These are phyloP conservation scores for Trematomus bernacchii DNA, from an alignment of 2,797 vertebrate genomes.

Conservation along the genomic window DNA sequence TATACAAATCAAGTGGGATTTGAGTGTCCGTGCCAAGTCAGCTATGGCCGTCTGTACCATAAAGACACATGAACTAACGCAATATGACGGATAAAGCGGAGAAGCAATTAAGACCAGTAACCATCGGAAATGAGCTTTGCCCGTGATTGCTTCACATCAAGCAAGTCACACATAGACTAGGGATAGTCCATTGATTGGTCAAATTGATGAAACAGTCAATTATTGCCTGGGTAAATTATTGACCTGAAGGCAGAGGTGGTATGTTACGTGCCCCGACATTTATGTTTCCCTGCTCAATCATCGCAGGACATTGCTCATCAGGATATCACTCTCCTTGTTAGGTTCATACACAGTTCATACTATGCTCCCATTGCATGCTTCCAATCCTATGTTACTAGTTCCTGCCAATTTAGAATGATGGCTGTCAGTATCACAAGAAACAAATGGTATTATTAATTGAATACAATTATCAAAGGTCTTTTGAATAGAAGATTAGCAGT, in stretches of 20 bases:
- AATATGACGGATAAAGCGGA: conserved; percentile 20
- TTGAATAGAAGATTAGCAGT: conserved; percentile 34
- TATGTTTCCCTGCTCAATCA: conserved; percentile 51
- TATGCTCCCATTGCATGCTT: not conserved
- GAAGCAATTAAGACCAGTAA: conserved; percentile 15
- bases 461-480: conserved; percentile 41
- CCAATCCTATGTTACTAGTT: not conserved
- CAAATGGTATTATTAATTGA: conserved; percentile 27
- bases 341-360: conserved; percentile 32
- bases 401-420: conserved; percentile 21
- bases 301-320: conserved; percentile 4
- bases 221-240: conserved; percentile 59
- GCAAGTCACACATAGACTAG: conserved; percentile 47
- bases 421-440: not conserved
- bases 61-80: conserved; percentile 11
- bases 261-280: conserved; percentile 24
- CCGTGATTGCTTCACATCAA: conserved; percentile 40
- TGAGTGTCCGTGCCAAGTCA: conserved; percentile 22
- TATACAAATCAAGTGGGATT: conserved; percentile 29
- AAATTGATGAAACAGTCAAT: conserved; percentile 66
- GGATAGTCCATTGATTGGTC: conserved; percentile 60
- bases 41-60: conserved; percentile 4
- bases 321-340: not conserved
- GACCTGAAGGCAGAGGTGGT: conserved; percentile 38
- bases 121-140: conserved; percentile 23